These are phyloP conservation scores for Aradus depressus DNA, from an alignment of 2,888 invertebrate genomes.

Conservation along the genomic window DNA sequence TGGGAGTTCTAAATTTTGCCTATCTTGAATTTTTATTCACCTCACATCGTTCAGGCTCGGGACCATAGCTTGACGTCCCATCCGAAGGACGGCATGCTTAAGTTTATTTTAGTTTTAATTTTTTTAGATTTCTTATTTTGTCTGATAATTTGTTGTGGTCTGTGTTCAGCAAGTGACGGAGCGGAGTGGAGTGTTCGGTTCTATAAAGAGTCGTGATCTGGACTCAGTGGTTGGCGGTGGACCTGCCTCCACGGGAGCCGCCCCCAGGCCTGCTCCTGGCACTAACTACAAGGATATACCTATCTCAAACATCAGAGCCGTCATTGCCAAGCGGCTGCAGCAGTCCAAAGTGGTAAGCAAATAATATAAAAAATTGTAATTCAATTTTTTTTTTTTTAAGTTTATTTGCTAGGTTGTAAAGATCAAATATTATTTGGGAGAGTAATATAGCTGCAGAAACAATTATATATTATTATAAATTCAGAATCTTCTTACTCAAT, in stretches of 20 bases:
- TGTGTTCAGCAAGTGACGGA: conserved; percentile 39
- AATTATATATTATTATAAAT: too few relatives aligned
- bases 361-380: neutral
- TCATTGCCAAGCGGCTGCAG: conserved; percentile 78
- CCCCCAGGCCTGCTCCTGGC: conserved; percentile 36
- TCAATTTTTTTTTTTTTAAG: neutral
- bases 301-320: conserved; percentile 67
- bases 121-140: too few relatives aligned
- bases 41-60: too few relatives aligned
- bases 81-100: too few relatives aligned
- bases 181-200: conserved; percentile 72
- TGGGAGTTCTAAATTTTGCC: too few relatives aligned
- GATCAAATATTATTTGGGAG: too few relatives aligned
- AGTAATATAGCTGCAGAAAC: too few relatives aligned
- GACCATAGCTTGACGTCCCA: too few relatives aligned
- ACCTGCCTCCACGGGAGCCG: conserved; percentile 33
- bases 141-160: neutral
- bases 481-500: too few relatives aligned
- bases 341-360: conserved; percentile 57
- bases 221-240: conserved; percentile 43
- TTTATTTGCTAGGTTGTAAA: too few relatives aligned
- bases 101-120: too few relatives aligned
- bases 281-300: conserved; percentile 64
- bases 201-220: conserved; percentile 72
- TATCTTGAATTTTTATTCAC: too few relatives aligned